These are phyloP conservation scores for Serilophus lunatus DNA, from an alignment of 2,113 vertebrate species.

Conservation along the genomic window DNA sequence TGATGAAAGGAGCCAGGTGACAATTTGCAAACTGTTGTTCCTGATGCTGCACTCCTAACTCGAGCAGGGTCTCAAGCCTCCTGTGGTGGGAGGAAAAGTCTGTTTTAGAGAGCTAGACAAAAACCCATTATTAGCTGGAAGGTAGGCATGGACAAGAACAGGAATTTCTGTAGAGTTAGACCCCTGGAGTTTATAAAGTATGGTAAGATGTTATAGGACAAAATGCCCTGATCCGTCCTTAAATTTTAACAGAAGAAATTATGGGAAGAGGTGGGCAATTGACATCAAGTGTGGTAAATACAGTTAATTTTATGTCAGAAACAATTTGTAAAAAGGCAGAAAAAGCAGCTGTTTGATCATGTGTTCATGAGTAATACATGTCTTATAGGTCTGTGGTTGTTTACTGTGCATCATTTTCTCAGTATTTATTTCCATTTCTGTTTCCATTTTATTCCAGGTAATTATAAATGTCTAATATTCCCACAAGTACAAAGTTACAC, in stretches of 20 bases:
- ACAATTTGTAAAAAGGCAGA: neutral
- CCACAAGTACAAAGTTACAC: neutral
- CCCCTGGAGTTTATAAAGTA: neutral
- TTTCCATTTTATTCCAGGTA: conserved; percentile 6
- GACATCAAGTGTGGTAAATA: neutral
- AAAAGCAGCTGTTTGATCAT: conserved; percentile 15
- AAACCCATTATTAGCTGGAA: neutral
- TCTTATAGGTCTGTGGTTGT: neutral
- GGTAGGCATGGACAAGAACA: neutral
- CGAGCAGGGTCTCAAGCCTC: neutral
- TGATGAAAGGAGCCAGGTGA: neutral
- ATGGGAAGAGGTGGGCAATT: neutral
- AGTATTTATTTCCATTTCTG: neutral
- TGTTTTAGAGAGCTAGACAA: neutral
- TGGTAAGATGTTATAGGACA: neutral
- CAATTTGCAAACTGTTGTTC: neutral
- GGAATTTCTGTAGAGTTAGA: neutral
- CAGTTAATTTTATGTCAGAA: neutral
- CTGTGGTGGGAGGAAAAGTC: neutral
- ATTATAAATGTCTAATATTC: neutral
- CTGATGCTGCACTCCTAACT: neutral
- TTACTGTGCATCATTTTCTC: neutral
- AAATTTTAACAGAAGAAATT: neutral
- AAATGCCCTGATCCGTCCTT: neutral
- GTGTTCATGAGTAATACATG: neutral